Percentiles rank a stretch among this genome's conserved stretches.
Conservation (phyloP, 2,888 invertebrate species). For the Nudaria mundana region DNA sequence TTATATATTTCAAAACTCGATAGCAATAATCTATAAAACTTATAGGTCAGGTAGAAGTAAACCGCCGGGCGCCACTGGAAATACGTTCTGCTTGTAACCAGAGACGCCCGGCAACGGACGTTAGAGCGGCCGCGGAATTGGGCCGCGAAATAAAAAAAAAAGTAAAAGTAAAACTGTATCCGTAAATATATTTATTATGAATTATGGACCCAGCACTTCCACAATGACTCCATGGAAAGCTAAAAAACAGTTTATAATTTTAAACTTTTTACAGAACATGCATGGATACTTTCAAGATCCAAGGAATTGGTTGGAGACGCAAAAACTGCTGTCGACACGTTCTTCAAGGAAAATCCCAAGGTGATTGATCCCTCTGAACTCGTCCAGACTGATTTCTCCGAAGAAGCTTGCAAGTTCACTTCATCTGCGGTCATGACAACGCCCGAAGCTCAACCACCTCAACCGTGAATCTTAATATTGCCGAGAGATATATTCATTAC, state of each 20-base stretch:
- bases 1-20: no score
- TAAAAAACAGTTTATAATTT: not conserved
- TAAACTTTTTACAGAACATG: slow-evolving; percentile 46
- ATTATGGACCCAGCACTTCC: no score
- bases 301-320: slow-evolving; percentile 58
- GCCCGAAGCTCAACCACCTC: slow-evolving; percentile 37
- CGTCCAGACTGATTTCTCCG: slow-evolving; percentile 55
- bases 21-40: no score
- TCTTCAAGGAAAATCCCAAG: slow-evolving; percentile 51
- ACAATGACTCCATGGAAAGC: no score
- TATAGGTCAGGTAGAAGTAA: no score
- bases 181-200: no score
- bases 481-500: not conserved
- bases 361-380: slow-evolving; percentile 53
- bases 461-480: slow-evolving; percentile 34
- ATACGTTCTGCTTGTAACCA: no score
- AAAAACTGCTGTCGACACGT: slow-evolving; percentile 56
- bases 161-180: no score
- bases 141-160: no score
- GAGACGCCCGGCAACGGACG: no score
- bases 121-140: no score
- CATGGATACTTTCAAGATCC: slow-evolving; percentile 61
- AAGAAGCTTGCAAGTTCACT: slow-evolving; percentile 59
- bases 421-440: slow-evolving; percentile 46
- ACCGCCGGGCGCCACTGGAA: no score